Evolutionary conservation across 2,797 vertebrate species (phyloP).

Genomic region (Monodelphis domestica): DNA sequence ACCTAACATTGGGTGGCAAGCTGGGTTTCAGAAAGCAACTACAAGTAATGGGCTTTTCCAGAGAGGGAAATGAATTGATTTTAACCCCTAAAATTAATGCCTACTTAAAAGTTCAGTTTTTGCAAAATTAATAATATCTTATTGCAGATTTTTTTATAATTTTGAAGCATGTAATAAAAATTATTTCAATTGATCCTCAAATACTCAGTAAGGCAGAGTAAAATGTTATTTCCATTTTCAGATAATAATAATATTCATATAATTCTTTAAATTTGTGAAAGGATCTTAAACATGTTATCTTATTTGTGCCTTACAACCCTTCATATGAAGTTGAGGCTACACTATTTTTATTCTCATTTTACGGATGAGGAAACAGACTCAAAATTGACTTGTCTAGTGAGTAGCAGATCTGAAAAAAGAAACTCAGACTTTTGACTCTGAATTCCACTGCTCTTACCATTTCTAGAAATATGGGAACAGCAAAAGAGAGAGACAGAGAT

Average conservation of each 20-base stretch:
- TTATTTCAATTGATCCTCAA: not conserved
- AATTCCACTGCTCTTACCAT: not conserved
- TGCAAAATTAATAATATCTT: conserved; percentile 32
- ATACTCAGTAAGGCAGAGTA: not conserved
- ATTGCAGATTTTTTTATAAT: not conserved
- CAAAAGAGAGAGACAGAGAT: conserved; percentile 6
- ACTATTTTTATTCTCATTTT: not conserved
- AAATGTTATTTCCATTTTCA: not conserved
- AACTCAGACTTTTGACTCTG: not conserved
- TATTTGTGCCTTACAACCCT: not conserved
- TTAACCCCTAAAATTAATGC: conserved; percentile 81
- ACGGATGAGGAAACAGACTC: not conserved
- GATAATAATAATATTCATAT: not conserved
- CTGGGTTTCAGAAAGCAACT: conserved; percentile 45
- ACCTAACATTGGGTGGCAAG: conserved; percentile 38
- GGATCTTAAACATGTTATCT: not conserved
- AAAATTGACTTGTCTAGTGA: not conserved
- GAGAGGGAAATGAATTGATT: conserved; percentile 76
- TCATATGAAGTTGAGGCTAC: not conserved
- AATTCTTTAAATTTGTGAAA: not conserved
- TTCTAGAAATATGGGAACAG: not conserved
- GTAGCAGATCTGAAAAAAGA: not conserved
- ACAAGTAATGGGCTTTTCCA: conserved; percentile 41
- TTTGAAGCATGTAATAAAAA: not conserved
- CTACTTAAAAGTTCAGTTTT: conserved; percentile 64